Base-by-base conservation (phyloP, 2,888 invertebrate species). In the Orgyia antiqua region DNA sequence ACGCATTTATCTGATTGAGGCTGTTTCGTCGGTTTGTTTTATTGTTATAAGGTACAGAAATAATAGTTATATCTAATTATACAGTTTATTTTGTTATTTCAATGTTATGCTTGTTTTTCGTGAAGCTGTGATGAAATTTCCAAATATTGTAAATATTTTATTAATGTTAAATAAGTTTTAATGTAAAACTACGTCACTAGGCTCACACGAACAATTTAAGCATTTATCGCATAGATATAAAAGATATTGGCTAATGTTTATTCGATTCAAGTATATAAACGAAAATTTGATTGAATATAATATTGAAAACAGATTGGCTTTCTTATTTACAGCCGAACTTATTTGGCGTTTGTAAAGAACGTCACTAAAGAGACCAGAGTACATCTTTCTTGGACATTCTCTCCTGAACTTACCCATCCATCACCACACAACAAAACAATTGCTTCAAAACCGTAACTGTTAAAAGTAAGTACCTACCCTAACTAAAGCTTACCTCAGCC, bases 51-150 rank as follows among this genome's bases (percentile, higher is more conserved):
- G n/a, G n/a, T n/a, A 71, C 58, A 48, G 6, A 15, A 15, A 63
- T 61, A 59, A 48, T 65, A 67, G 62, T 68, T 63, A 51, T 13
- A n/a, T 20, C 5, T 61, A 62, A 58, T 43, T 40, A 54, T 54
- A 59, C 56, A 54, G 57, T 70, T 70, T 71, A 75, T 82, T 83
- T 78, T 82, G 78, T 84, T 83, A 53, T 76, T 70, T 57, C 60
- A 64, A 70, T 75, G 77, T 83, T 84, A 77, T 71, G 79, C 80
- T 84, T 84, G 77, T 84, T 84, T n/a, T 64, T 83, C 73, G 83
- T 84, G 82, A 80, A 73, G 84, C 86, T 86, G 86, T 86, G 86
- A 86, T 86, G 80, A 82, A 68, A 71, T 77, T 74, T 68, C 86
- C 86, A 86, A 86, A 86, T 82, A 84, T 71, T 84, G 83, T 86